phyloP scores from a whole-genome alignment of 2,113 vertebrate species.

The Aegithalos caudatus region DNA sequence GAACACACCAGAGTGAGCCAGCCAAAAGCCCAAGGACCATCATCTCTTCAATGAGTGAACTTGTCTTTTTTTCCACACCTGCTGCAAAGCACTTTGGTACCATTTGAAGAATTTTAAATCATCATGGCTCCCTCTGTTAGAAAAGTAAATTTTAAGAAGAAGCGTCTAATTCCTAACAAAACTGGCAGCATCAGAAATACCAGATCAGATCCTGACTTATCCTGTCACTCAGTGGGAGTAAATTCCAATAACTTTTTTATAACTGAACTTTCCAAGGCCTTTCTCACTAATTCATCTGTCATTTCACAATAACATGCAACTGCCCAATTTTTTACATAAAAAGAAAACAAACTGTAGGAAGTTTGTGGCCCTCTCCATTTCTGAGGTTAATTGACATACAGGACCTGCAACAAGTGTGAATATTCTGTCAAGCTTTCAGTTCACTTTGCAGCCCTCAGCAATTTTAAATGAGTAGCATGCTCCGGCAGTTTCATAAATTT shows the following conservation, averaged over 20 bases:
- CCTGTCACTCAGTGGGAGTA: background rate
- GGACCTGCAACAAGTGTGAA: background rate
- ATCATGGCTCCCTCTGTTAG: background rate
- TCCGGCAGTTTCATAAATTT: background rate
- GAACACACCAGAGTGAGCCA: background rate
- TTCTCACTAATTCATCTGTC: background rate
- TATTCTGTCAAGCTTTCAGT: background rate
- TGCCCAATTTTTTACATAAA: background rate
- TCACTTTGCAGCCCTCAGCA: background rate
- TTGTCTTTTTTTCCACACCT: background rate
- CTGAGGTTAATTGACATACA: background rate
- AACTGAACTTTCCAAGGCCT: background rate
- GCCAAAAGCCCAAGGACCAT: background rate
- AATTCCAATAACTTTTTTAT: background rate
- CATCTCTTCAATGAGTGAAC: background rate
- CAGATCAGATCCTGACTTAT: background rate
- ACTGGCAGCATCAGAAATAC: background rate
- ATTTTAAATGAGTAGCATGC: background rate
- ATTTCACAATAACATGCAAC: background rate
- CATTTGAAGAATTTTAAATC: background rate
- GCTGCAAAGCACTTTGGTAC: background rate
- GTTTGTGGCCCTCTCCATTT: background rate
- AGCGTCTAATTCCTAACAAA: background rate
- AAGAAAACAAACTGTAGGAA: background rate
- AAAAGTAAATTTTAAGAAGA: background rate